Base-by-base conservation (phyloP, 1,140 invertebrate genomes). In the Pomacea maculata region DNA sequence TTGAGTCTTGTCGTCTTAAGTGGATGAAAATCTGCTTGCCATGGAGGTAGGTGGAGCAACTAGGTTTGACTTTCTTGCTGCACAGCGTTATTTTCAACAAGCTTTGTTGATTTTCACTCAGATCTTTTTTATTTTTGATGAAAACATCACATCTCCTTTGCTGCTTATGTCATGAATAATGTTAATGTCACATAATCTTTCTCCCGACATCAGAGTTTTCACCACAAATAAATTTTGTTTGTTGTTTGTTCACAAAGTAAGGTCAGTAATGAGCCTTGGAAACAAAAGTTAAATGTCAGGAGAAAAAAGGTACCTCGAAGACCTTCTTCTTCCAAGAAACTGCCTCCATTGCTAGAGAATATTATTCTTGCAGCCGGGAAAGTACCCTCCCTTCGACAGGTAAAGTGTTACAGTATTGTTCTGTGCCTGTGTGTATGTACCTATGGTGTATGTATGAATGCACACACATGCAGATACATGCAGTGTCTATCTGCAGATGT, bases 181-280 rank as follows among this genome's bases (percentile, higher is more conserved):
- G 6, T 45, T 45, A 45, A 45, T 45, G 34, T 45, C 34, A 45
- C 34, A 45, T 45, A 45, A 45, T 45, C 0, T 45, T 45, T 45
- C 34, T 45, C 34, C 6, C 1, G 34, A 45, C 6, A 45, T 1
- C 34, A 45, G 34, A 45, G 34, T 45, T 45, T 45, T 45, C 1
- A 45, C 34, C 34, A 45, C 34, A 45, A 2, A 45, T 6, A 45
- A 45, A 4, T 45, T 45, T 45, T 45, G 34, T 61, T 61, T 17
- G 2, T 15, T n/a, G 2, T 74, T 11, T 74, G 21, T 45, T 45
- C 34, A 14, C 2, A 74, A 52, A 90, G 89, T 73, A 88, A 88
- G 86, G 82, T 90, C 0, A 87, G 87, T 71, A 88, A 87, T 85
- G 89, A 90, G 65, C 87, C 87, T n/a, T 89, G 87, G 88, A 89